phyloP scores from a whole-genome alignment of 2,888 invertebrate genomes.

The Parelbella ahira region DNA sequence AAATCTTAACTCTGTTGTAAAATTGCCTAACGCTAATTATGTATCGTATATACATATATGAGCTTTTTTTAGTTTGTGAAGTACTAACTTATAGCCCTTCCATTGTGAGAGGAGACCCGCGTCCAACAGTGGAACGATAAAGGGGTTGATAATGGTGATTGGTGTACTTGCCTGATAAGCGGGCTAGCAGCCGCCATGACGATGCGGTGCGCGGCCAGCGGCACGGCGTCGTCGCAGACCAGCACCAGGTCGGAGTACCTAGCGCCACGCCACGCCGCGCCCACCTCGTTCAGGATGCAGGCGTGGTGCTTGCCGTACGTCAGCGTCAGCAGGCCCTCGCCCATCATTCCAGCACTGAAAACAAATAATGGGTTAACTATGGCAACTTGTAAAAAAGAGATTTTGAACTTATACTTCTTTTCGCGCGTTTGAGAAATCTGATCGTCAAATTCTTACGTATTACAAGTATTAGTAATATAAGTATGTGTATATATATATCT shows the following conservation, averaged over 20 bases:
- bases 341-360: slow-evolving; percentile 80
- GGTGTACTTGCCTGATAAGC: slow-evolving; percentile 83
- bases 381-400: background rate
- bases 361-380: slow-evolving; percentile 3
- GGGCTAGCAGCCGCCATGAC: slow-evolving; percentile 94
- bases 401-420: too few relatives aligned
- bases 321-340: slow-evolving; percentile 91
- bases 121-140: too few relatives aligned
- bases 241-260: slow-evolving; percentile 92
- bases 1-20: too few relatives aligned
- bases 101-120: too few relatives aligned
- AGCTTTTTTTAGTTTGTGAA: too few relatives aligned
- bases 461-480: too few relatives aligned
- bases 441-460: too few relatives aligned
- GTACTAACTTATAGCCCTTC: too few relatives aligned
- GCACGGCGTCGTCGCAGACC: slow-evolving; percentile 91
- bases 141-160: background rate
- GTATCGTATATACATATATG: too few relatives aligned
- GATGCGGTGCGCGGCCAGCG: slow-evolving; percentile 90
- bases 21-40: too few relatives aligned
- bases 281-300: slow-evolving; percentile 94
- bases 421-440: too few relatives aligned
- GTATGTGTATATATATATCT: too few relatives aligned
- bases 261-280: slow-evolving; percentile 92
- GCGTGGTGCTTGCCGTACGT: slow-evolving; percentile 97